Conservation (phyloP, 1,140 invertebrate species). For the Lineus longissimus region DNA sequence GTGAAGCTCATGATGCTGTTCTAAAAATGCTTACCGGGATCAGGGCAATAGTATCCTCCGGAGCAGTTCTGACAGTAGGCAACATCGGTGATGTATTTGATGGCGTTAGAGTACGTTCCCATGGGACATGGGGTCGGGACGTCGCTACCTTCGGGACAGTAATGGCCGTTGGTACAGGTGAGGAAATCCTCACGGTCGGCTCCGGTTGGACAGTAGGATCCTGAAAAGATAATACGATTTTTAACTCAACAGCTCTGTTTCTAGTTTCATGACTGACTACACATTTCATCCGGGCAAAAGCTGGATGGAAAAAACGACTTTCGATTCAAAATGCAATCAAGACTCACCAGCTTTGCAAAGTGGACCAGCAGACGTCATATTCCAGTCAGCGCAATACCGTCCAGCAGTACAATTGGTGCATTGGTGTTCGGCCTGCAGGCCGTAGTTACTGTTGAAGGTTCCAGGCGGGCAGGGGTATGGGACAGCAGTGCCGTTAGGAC, state of each 20-base stretch:
- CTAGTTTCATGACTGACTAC: too few relatives aligned
- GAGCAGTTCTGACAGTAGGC: slow-evolving; percentile 36
- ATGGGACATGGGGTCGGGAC: slow-evolving; percentile 31
- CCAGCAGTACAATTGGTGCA: slow-evolving; percentile 41
- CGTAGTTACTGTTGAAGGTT: slow-evolving; percentile 32
- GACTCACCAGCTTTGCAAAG: slow-evolving; percentile 31
- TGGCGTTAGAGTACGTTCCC: slow-evolving; percentile 42
- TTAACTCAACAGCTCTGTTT: not conserved
- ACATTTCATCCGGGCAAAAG: not conserved
- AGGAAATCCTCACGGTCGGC: slow-evolving; percentile 30
- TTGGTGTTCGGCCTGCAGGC: slow-evolving; percentile 26
- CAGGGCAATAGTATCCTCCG: slow-evolving; percentile 42
- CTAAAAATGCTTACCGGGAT: slow-evolving; percentile 28
- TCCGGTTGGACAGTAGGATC: slow-evolving; percentile 38
- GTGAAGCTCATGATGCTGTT: too few relatives aligned
- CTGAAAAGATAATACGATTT: slow-evolving; percentile 18
- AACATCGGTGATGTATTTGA: slow-evolving; percentile 15
- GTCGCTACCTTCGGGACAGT: slow-evolving; percentile 34
- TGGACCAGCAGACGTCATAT: slow-evolving; percentile 35
- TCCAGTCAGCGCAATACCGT: slow-evolving; percentile 37
- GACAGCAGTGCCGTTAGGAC: slow-evolving; percentile 29
- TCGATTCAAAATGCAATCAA: not conserved
- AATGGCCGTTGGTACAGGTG: slow-evolving; percentile 36
- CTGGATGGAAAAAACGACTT: not conserved
- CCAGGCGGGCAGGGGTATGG: slow-evolving; percentile 38